Evolutionary conservation across 2,888 invertebrate genomes (phyloP).

Genomic region (Eupeodes luniger): DNA sequence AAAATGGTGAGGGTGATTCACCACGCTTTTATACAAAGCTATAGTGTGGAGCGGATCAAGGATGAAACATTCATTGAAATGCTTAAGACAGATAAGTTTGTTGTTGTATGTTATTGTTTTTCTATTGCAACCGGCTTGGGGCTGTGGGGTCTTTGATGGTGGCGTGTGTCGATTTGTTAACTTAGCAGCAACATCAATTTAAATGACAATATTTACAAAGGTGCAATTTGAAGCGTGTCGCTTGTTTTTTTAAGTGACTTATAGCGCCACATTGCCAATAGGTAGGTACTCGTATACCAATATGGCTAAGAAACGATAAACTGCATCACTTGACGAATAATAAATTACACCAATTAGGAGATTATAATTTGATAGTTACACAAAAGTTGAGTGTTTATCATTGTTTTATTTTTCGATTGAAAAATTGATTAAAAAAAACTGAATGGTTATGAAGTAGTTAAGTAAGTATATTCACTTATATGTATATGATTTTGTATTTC

Average conservation of each 20-base stretch:
- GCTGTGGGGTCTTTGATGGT: background rate
- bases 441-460: background rate
- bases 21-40: background rate
- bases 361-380: slow-evolving; percentile 18
- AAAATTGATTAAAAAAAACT: slow-evolving; percentile 4
- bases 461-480: background rate
- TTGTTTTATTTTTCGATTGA: background rate
- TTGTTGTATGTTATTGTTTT: background rate
- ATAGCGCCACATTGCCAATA: slow-evolving; percentile 36
- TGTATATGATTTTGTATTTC: background rate
- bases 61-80: slow-evolving; percentile 63
- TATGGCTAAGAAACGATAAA: slow-evolving; percentile 32
- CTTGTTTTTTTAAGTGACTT: slow-evolving; percentile 9
- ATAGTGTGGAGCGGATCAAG: slow-evolving; percentile 28
- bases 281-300: too few species aligned
- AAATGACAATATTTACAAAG: slow-evolving; percentile 20
- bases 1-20: slow-evolving; percentile 54
- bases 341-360: slow-evolving; percentile 59
- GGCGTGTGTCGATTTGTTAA: slow-evolving; percentile 59
- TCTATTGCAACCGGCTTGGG: slow-evolving; percentile 1
- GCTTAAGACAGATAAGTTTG: slow-evolving; percentile 39
- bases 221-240: slow-evolving; percentile 60
- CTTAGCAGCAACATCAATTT: slow-evolving; percentile 29
- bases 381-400: slow-evolving; percentile 4
- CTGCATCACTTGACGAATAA: slow-evolving; percentile 57